phyloP scores from a whole-genome alignment of 2,888 invertebrate species.

The Neoscelio sp. region DNA sequence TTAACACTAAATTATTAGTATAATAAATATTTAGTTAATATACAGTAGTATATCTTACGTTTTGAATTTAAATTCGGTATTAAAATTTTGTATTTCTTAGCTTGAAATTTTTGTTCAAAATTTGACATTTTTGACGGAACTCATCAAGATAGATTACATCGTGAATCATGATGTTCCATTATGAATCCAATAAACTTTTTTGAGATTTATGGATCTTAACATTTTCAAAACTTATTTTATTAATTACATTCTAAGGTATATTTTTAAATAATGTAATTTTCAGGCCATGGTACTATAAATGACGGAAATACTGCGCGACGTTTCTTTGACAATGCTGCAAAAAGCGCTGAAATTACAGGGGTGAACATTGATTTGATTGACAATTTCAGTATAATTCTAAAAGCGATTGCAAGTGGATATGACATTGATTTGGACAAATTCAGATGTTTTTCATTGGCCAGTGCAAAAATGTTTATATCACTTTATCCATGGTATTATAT shows the following conservation, averaged over 20 bases:
- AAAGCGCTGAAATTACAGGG: slow-evolving; percentile 1
- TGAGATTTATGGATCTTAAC: too few relatives aligned
- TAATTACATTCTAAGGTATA: neutral
- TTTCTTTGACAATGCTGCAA: slow-evolving; percentile 2
- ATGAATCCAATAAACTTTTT: too few relatives aligned
- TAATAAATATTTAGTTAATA: too few relatives aligned
- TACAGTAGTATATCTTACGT: too few relatives aligned
- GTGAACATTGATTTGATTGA: neutral
- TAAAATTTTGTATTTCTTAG: too few relatives aligned
- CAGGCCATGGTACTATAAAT: slow-evolving; percentile 10
- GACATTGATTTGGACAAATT: slow-evolving; percentile 16
- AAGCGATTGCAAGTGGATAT: slow-evolving; percentile 3
- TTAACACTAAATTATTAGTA: neutral
- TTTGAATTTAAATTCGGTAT: too few relatives aligned
- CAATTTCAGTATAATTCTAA: slow-evolving; percentile 2
- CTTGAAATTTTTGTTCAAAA: too few relatives aligned
- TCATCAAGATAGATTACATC: too few relatives aligned
- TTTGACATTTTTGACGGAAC: too few relatives aligned
- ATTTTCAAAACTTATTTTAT: too few relatives aligned
- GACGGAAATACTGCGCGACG: slow-evolving; percentile 11
- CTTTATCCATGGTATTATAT: slow-evolving; percentile 46
- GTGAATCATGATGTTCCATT: too few relatives aligned
- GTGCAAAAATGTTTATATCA: slow-evolving; percentile 10
- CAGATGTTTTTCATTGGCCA: slow-evolving; percentile 6
- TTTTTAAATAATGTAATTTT: neutral